phyloP scores from a whole-genome alignment of 2,113 vertebrate species.

The Hystrix brachyura region DNA sequence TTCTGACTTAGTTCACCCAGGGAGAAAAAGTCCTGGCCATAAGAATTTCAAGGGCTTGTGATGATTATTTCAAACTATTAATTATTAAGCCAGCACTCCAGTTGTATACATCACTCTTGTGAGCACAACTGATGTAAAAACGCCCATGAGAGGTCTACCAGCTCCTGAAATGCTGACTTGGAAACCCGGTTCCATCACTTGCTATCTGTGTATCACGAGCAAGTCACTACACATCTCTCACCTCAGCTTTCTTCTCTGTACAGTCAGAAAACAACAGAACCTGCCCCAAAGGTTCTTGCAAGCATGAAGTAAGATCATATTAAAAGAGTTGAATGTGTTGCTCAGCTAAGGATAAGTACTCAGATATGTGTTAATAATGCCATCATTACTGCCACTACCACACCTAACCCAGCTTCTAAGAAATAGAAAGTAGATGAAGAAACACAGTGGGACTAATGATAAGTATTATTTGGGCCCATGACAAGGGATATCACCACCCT shows the following conservation, averaged over 20 bases:
- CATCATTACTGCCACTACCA: not conserved
- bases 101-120: not conserved
- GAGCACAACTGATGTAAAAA: conserved; percentile 15
- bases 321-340: not conserved
- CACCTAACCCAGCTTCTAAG: not conserved
- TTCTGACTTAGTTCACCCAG: not conserved
- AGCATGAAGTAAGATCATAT: not conserved
- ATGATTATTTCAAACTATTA: conserved; percentile 20
- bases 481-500: not conserved
- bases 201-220: not conserved
- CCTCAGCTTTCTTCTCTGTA: conserved; percentile 18
- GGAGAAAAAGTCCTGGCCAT: not conserved
- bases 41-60: not conserved
- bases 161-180: conserved; percentile 34
- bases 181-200: conserved; percentile 25
- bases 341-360: not conserved
- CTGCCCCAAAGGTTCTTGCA: not conserved
- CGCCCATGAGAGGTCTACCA: not conserved
- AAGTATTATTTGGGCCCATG: not conserved
- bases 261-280: conserved; percentile 39
- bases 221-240: not conserved
- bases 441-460: not conserved
- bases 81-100: conserved; percentile 57
- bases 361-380: not conserved
- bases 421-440: not conserved